Conservation (phyloP, 2,888 invertebrate species). For the Pollenia labialis region DNA sequence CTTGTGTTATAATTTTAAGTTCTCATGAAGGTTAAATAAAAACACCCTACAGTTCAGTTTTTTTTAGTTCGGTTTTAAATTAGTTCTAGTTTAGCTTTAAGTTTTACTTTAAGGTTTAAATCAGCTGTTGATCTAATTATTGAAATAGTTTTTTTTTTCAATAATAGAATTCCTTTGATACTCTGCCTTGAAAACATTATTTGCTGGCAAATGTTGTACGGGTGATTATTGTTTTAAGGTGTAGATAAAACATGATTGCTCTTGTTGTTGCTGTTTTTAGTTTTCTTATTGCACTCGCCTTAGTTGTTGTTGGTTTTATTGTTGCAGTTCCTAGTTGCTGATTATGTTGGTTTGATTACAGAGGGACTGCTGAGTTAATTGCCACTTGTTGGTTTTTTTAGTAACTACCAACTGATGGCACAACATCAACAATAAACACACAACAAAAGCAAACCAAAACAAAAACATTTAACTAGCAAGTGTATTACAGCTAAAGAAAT, state of each 20-base stretch:
- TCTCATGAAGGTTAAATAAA: too few species aligned
- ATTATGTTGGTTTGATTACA: conserved; percentile 69
- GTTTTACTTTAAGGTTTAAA: neutral
- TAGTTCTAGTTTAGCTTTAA: too few species aligned
- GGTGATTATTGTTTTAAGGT: conserved; percentile 61
- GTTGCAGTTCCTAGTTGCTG: conserved; percentile 47
- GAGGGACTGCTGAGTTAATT: conserved; percentile 73
- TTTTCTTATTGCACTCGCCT: conserved; percentile 28
- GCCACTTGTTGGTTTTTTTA: conserved; percentile 74
- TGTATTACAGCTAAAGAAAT: conserved; percentile 54
- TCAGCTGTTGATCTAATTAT: neutral
- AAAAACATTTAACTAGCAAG: conserved; percentile 27
- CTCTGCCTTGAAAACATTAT: conserved; percentile 28
- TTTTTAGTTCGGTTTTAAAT: too few species aligned
- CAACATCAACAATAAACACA: conserved; percentile 74
- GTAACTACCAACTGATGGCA: conserved; percentile 78
- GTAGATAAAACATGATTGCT: conserved; percentile 59
- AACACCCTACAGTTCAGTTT: too few species aligned
- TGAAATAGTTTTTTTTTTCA: neutral
- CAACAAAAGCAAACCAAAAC: conserved; percentile 65
- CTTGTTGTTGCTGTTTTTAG: conserved; percentile 51
- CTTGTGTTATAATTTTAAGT: too few species aligned
- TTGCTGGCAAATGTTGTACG: neutral
- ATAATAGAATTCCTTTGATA: neutral
- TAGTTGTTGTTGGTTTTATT: conserved; percentile 26